These are phyloP conservation scores for Portunus trituberculatus DNA, from an alignment of 1,140 invertebrate genomes.

Conservation along the genomic window DNA sequence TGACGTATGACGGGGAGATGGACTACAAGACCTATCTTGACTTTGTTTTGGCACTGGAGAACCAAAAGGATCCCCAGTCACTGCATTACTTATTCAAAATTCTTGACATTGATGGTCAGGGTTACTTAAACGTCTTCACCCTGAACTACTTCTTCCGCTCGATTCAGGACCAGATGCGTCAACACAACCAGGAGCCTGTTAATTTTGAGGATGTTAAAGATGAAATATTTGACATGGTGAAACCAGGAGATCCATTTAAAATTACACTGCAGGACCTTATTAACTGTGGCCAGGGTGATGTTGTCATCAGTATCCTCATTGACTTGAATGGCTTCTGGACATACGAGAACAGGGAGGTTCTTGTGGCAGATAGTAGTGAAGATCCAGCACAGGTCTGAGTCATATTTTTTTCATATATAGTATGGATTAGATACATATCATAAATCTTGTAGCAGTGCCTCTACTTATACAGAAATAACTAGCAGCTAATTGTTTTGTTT, in stretches of 20 bases:
- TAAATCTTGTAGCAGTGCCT: too few relatives aligned
- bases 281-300: conserved; percentile 91
- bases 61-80: conserved; percentile 94
- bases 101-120: conserved; percentile 93
- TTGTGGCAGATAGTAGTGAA: conserved; percentile 74
- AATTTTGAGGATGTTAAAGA: conserved; percentile 97
- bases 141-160: conserved; percentile 96
- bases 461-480: too few relatives aligned
- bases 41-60: conserved; percentile 95
- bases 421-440: not conserved
- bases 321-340: conserved; percentile 98
- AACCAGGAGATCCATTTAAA: conserved; percentile 90
- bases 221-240: conserved; percentile 99
- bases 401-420: conserved; percentile 17
- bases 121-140: conserved; percentile 93
- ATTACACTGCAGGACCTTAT: conserved; percentile 94
- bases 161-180: conserved; percentile 93
- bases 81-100: conserved; percentile 96
- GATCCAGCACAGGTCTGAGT: conserved; percentile 72
- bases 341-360: conserved; percentile 93
- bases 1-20: conserved; percentile 98
- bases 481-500: too few relatives aligned
- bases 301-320: conserved; percentile 95
- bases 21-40: conserved; percentile 98
- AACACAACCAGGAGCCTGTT: conserved; percentile 91